A percentile compares a stretch with the other conserved stretches of the same genome.
Conservation (phyloP, 2,797 vertebrate species). For the Ptychadena robeensis region DNA sequence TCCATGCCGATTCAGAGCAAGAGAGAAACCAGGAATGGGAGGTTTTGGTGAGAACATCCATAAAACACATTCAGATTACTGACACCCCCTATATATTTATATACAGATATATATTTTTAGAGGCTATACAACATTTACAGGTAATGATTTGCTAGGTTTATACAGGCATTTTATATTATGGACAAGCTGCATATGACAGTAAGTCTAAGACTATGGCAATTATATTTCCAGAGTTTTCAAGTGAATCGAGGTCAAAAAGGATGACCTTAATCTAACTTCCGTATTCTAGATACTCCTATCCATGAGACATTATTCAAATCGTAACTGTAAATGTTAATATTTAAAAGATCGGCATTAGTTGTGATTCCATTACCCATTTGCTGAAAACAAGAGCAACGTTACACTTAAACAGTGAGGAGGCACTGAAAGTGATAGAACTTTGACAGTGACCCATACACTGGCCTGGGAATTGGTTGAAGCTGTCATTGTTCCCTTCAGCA, state of each 20-base stretch:
- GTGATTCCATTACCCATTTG: constrained; percentile 2
- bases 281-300: neutral
- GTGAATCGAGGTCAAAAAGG: neutral
- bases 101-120: constrained; percentile 70
- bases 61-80: constrained; percentile 31
- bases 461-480: neutral
- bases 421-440: no score
- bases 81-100: constrained; percentile 63
- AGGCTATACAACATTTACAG: constrained; percentile 69
- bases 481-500: neutral
- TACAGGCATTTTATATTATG: constrained; percentile 66
- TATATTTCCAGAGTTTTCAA: neutral
- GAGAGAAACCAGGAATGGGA: neutral
- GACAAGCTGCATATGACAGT: constrained; percentile 49
- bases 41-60: neutral
- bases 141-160: constrained; percentile 50
- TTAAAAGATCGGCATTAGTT: neutral
- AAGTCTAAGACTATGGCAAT: constrained; percentile 7
- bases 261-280: neutral
- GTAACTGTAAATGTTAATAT: constrained; percentile 9
- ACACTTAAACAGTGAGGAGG: no score
- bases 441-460: neutral
- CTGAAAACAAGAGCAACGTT: neutral
- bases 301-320: neutral
- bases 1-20: constrained; percentile 4